A percentile compares a stretch with the other conserved stretches of the same genome.
These are phyloP conservation scores for Bergia puertoricense DNA, from an alignment of 92 coral and sea anemone species.

Conservation along the genomic window DNA sequence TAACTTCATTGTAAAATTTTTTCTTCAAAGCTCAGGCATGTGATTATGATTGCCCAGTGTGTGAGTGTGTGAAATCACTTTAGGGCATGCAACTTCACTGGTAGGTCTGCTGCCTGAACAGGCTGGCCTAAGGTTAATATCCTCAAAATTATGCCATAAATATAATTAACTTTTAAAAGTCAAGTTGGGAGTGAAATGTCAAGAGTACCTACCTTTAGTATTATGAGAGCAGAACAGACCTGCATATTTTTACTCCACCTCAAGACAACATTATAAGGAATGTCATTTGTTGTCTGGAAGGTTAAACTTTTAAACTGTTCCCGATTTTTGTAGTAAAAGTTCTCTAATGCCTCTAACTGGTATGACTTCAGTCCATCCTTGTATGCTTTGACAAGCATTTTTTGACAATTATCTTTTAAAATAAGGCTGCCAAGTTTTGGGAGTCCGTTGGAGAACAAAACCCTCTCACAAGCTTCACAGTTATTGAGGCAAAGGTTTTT, in stretches of 20 bases:
- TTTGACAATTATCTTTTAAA: slow-evolving; percentile 76
- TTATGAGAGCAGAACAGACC: slow-evolving; percentile 56
- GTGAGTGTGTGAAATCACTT: too few relatives aligned
- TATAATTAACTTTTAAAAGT: too few relatives aligned
- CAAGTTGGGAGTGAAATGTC: too few relatives aligned
- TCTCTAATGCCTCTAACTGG: slow-evolving; percentile 56
- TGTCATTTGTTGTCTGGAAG: slow-evolving; percentile 43
- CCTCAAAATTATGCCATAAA: too few relatives aligned
- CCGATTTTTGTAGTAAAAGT: slow-evolving; percentile 35
- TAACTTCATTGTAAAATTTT: too few relatives aligned
- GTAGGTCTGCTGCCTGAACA: too few relatives aligned
- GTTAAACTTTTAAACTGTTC: slow-evolving; percentile 58
- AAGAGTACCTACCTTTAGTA: slow-evolving; percentile 57
- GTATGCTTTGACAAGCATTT: slow-evolving; percentile 67
- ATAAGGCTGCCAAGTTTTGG: slow-evolving; percentile 72
- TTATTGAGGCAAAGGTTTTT: slow-evolving; percentile 54
- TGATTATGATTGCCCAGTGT: too few relatives aligned
- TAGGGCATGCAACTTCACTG: too few relatives aligned
- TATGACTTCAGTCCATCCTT: slow-evolving; percentile 60
- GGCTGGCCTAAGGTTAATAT: too few relatives aligned
- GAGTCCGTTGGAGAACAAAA: slow-evolving; percentile 70
- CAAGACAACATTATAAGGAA: slow-evolving; percentile 56
- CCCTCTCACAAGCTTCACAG: slow-evolving; percentile 73
- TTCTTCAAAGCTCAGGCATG: too few relatives aligned
- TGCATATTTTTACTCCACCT: slow-evolving; percentile 78